A percentile compares a stretch with the other conserved stretches of the same genome.
phyloP scores from a whole-genome alignment of 2,113 vertebrate genomes.

The Daphoenositta chrysoptera region DNA sequence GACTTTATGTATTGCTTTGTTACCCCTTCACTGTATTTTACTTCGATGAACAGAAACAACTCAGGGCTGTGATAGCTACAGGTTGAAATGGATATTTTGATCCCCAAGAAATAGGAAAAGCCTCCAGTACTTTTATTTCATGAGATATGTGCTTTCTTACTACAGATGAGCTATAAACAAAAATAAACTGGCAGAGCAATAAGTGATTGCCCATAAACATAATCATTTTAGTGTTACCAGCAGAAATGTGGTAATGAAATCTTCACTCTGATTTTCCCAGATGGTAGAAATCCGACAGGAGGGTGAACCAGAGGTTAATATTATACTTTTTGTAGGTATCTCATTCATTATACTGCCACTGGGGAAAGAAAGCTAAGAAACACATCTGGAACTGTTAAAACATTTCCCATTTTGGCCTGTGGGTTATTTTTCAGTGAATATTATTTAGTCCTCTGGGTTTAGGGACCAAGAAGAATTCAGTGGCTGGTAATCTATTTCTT shows the following conservation, averaged over 20 bases:
- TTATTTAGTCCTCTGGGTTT: slow-evolving; percentile 9
- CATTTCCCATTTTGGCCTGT: neutral
- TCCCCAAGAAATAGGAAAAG: neutral
- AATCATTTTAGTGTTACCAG: neutral
- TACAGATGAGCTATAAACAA: neutral
- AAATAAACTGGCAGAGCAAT: neutral
- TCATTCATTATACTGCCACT: slow-evolving; percentile 5
- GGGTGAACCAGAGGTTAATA: slow-evolving; percentile 42
- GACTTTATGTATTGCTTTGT: neutral
- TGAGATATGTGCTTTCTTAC: neutral
- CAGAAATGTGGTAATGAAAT: neutral
- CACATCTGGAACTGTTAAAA: slow-evolving; percentile 43
- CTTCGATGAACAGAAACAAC: neutral
- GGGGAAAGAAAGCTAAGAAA: neutral
- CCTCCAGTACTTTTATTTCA: neutral
- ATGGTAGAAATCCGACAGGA: neutral
- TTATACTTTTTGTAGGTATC: slow-evolving; percentile 1
- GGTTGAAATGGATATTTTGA: neutral
- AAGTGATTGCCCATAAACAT: neutral
- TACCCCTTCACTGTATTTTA: neutral
- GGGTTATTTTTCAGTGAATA: slow-evolving; percentile 8
- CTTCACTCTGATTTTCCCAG: neutral
- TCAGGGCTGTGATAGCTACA: neutral
- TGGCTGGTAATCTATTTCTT: neutral
- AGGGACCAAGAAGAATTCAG: neutral